Evolutionary conservation across 64 coral and sea anemone genomes (phyloP), one percentile per base, ranked within the genome.

Genomic region (Anthopleura sola): DNA sequence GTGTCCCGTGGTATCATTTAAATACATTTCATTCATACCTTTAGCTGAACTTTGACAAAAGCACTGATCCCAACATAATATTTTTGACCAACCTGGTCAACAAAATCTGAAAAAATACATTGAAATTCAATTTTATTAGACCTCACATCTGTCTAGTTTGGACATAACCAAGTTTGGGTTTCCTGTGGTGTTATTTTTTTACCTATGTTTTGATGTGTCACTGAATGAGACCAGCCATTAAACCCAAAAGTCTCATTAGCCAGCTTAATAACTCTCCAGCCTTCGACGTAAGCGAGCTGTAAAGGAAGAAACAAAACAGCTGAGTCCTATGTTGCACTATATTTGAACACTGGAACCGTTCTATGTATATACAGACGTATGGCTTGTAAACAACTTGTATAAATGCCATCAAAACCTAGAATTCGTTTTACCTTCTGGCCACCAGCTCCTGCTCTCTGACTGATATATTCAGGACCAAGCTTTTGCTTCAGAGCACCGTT

Each of bases 41-140:
- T 95, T 47, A 95, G 36, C 49, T 95, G 94, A 74, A 95, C 94
- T 82, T 92, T 95, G 20, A 95, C 94, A 86, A 95, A 95, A 85
- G 94, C 94, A 95, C 94, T 95, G 76, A 95, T 89, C 47, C 94
- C 94, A 66, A 95, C 94, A 87, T 95, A 95, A 75, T 89, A 95
- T 75, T 95, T 95, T 69, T 83, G 84, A 88, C 86, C 94, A 71
- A 95, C 86, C 26, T 92, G 94, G 71, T 95, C 94, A 33, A 95
- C 90, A 92, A 95, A 95, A 60, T 95, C 93, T 95, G 31, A 1
- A 31, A 75, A 86, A 10, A n/a, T 49, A 84, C 75, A 79, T 48
- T 24, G 6, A 79, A 38, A 79, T 19, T 3, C 15, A 79, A 79
- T 7, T 37, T 78, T 6, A 77, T 19, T 18, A 33, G 34, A 15